Base-by-base conservation (phyloP, 2,797 vertebrate genomes). In the Phrynocephalus forsythii region DNA sequence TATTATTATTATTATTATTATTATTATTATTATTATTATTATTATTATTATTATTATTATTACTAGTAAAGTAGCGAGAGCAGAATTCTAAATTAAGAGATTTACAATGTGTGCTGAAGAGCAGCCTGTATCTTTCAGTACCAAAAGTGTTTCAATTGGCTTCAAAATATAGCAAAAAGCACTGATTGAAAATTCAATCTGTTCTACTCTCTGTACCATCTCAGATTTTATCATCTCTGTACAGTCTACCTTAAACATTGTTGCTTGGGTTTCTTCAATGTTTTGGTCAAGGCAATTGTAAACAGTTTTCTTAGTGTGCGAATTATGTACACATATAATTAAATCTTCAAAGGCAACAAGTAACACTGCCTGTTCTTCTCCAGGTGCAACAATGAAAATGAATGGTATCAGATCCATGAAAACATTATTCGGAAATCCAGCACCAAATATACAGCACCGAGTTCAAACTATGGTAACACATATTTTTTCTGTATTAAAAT, bases 351-450 rank as follows among this genome's bases (percentile, higher is more conserved):
- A 85, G 48, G 44, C 87, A 90, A n/a, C 79, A 68, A 82, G 84
- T 89, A 77, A 90, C 33, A 67, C 89, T 88, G 89, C 91, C 66
- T 16, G 3, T 95, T 13, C 92, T 91, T 80, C 95, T 95, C 94
- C 91, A 99, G 99, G 95, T 99, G 99, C 96, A 99, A 99, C 97
- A 99, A 99, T 18, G 99, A 99, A 95, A 99, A 98, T 0, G 99
- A 99, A 85, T 99, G 99, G 99, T 98, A 97, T 96, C 99, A 99
- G 97, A 97, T 99, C 94, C 99, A 99, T 0, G 99, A 99, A 95
- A 99, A 99, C 90, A 99, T 99, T 95, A 99, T 99, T 93, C 98
- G 98, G 91, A 99, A 99, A 94, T 99, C 99, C 95, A 99, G 98
- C 95, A 99, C 98, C 95, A 99, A 99, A 95, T 99, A 99, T 96